Conservation (phyloP, 2,888 invertebrate genomes). For the Drosophila mulleri region DNA sequence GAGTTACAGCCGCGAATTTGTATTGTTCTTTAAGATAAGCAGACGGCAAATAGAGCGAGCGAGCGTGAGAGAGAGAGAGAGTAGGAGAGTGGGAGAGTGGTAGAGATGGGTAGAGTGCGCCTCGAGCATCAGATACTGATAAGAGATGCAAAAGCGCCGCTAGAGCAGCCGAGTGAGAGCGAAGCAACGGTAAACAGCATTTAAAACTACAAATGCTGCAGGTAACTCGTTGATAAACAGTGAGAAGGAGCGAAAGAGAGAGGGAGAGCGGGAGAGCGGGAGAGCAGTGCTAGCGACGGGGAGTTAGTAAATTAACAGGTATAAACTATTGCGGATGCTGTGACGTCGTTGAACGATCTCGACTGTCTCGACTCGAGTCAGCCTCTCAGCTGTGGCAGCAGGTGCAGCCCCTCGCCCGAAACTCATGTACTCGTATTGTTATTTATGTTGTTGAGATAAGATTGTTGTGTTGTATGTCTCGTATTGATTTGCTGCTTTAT, state of each 20-base stretch:
- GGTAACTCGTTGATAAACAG: conserved; percentile 24
- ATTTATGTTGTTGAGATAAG: conserved; percentile 69
- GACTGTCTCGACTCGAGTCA: not conserved
- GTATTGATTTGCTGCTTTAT: conserved; percentile 39
- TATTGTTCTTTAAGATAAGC: conserved; percentile 71
- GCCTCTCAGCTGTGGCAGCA: conserved; percentile 29
- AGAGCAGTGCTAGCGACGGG: not conserved
- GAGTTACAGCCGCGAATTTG: conserved; percentile 59
- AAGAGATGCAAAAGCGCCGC: conserved; percentile 35
- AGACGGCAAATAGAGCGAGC: conserved; percentile 37
- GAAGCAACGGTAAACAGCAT: conserved; percentile 32
- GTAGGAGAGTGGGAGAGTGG: not conserved
- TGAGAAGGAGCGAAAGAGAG: not conserved
- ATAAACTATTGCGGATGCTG: conserved; percentile 24
- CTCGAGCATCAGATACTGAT: conserved; percentile 55
- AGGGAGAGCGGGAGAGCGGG: not conserved
- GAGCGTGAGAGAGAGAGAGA: not conserved
- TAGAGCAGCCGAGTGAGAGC: conserved; percentile 12
- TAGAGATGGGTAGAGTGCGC: conserved; percentile 2
- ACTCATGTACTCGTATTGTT: conserved; percentile 53
- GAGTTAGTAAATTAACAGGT: conserved; percentile 64
- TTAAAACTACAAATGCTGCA: conserved; percentile 24
- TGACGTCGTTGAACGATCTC: conserved; percentile 19
- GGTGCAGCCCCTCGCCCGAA: conserved; percentile 18
- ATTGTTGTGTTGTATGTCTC: conserved; percentile 30